phyloP scores from a whole-genome alignment of 2,113 vertebrate genomes.

The Pseudopipra pipra region DNA sequence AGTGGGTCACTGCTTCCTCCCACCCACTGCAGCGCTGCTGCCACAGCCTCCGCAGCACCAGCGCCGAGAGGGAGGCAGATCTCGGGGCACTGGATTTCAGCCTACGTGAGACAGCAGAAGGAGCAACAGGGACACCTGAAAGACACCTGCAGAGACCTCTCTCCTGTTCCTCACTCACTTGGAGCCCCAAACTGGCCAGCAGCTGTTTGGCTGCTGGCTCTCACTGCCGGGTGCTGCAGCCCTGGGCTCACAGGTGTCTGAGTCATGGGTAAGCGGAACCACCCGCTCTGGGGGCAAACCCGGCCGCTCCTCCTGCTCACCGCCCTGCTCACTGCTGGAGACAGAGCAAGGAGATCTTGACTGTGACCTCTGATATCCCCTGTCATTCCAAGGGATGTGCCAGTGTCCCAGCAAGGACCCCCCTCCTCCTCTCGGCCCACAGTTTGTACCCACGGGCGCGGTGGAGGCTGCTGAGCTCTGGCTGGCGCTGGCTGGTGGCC shows the following conservation, averaged over 20 bases:
- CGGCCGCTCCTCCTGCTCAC: accelerated
- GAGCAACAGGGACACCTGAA: not conserved
- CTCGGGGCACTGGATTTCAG: not conserved
- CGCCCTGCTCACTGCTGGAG: not conserved
- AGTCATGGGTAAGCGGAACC: not conserved
- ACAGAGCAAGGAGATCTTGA: accelerated
- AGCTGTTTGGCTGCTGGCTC: not conserved
- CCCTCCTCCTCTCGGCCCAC: accelerated
- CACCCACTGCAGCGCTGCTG: not conserved
- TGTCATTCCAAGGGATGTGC: not conserved
- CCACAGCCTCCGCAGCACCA: accelerated
- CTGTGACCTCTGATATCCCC: not conserved
- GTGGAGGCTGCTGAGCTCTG: accelerated
- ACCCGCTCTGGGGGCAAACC: not conserved
- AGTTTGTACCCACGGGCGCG: accelerated
- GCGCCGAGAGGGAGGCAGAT: not conserved
- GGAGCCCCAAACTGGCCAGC: accelerated
- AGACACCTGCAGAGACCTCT: not conserved
- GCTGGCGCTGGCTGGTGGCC: not conserved
- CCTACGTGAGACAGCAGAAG: accelerated
- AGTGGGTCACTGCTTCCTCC: not conserved
- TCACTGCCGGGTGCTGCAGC: accelerated
- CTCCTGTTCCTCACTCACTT: not conserved
- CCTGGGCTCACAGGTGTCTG: accelerated
- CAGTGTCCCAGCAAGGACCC: not conserved